phyloP scores from a whole-genome alignment of 2,797 vertebrate species.

The Sebastes taczanowskii region DNA sequence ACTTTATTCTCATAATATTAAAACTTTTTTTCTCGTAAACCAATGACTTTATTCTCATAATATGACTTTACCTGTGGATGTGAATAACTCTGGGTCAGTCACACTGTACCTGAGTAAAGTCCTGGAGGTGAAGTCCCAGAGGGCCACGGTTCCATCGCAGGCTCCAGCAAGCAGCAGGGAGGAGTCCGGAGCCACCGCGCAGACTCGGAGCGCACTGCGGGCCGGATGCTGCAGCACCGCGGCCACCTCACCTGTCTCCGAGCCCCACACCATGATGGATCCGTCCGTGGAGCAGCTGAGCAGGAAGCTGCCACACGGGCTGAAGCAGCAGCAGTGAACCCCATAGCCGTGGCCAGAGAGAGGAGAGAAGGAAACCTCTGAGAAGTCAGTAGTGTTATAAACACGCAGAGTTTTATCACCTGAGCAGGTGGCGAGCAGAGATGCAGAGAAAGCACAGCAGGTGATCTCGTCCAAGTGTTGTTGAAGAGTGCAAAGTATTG shows the following conservation, averaged over 20 bases:
- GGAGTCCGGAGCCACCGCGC: constrained; percentile 80
- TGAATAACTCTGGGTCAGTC: background rate
- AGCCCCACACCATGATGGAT: constrained; percentile 77
- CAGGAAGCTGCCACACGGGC: constrained; percentile 78
- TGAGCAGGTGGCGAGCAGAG: constrained; percentile 86
- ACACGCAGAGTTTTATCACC: constrained; percentile 88
- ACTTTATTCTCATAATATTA: too few relatives aligned
- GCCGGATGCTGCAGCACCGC: constrained; percentile 81
- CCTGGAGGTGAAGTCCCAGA: constrained; percentile 83
- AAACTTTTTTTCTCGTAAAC: too few relatives aligned
- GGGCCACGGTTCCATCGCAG: constrained; percentile 83
- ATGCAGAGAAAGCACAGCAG: constrained; percentile 85
- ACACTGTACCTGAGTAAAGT: constrained; percentile 78
- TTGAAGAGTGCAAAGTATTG: constrained; percentile 76
- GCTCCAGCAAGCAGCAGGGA: constrained; percentile 79
- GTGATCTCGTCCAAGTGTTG: constrained; percentile 88
- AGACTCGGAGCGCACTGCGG: constrained; percentile 84
- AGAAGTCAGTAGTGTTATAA: constrained; percentile 81
- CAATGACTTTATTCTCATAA: too few relatives aligned
- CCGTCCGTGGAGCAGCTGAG: constrained; percentile 91
- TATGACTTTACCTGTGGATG: too few relatives aligned
- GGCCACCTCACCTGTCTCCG: constrained; percentile 68
- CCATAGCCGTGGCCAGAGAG: constrained; percentile 84
- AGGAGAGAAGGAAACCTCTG: constrained; percentile 84
- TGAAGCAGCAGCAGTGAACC: constrained; percentile 91